These are phyloP conservation scores for Phalanger gymnotis DNA, from an alignment of 2,797 vertebrate species.

Conservation along the genomic window DNA sequence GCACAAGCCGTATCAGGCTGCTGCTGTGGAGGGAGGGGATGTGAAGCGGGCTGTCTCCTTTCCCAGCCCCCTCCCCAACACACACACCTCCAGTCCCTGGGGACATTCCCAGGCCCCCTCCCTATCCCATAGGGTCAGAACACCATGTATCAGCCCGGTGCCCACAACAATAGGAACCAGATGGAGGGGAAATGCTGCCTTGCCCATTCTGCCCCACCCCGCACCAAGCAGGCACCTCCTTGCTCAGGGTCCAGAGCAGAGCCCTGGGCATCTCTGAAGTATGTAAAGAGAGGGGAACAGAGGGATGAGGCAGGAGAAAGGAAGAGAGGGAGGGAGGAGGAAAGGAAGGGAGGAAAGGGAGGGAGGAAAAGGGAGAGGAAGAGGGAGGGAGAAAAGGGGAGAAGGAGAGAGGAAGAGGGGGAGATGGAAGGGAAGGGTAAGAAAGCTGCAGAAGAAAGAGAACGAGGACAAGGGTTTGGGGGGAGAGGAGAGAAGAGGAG, in stretches of 20 bases:
- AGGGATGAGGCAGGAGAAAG: not conserved
- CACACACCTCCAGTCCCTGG: not conserved
- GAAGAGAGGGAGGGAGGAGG: not conserved
- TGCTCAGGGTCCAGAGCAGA: not conserved
- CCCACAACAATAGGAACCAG: not conserved
- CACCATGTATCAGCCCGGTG: not conserved
- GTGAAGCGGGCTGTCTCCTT: not conserved
- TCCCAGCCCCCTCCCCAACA: not conserved
- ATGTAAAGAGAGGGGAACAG: not conserved
- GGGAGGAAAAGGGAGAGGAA: no score
- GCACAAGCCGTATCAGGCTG: not conserved
- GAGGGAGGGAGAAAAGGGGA: not conserved
- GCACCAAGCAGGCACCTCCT: not conserved
- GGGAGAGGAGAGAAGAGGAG: no score
- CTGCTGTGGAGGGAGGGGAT: not conserved
- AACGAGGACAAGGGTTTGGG: no score
- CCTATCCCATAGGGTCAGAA: not conserved
- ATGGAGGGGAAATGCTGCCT: not conserved
- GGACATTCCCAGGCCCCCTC: not conserved
- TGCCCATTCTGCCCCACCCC: not conserved
- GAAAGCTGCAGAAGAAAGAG: no score
- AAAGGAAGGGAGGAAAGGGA: not conserved
- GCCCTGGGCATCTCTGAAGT: not conserved
- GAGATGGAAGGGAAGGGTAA: no score
- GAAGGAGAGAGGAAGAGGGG: no score